These are phyloP conservation scores for Melanogrammus aeglefinus DNA, from an alignment of 2,797 vertebrate genomes.

Conservation along the genomic window DNA sequence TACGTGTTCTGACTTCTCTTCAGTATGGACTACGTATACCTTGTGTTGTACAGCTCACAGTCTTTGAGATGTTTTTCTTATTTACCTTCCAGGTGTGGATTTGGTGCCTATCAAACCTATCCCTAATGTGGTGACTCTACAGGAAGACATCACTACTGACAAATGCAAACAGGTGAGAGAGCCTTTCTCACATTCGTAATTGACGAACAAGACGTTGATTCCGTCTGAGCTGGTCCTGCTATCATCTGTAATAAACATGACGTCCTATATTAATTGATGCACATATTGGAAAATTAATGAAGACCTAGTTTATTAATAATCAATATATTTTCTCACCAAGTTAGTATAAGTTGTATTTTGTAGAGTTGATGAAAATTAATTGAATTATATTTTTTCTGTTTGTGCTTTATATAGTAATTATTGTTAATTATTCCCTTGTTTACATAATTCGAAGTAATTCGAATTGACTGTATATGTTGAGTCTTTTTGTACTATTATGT, in stretches of 20 bases:
- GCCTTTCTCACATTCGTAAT: background rate
- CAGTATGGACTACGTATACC: background rate
- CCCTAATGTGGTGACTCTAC: constrained; percentile 86
- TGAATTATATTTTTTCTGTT: background rate
- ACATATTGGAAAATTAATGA: background rate
- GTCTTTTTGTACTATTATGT: no score
- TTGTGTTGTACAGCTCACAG: background rate
- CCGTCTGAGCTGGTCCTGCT: background rate
- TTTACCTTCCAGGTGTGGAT: constrained; percentile 80
- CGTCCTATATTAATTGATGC: background rate
- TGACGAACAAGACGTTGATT: background rate
- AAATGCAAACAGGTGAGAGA: constrained; percentile 86
- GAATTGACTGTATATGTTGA: background rate
- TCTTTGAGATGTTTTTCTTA: background rate
- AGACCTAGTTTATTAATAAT: background rate
- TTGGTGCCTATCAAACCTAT: constrained; percentile 92
- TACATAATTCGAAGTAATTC: background rate
- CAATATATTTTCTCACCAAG: background rate
- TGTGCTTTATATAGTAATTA: background rate
- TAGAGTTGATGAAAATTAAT: background rate
- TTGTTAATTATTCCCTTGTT: background rate
- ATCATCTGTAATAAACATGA: background rate
- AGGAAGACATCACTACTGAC: constrained; percentile 95
- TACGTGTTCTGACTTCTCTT: constrained; percentile 1
- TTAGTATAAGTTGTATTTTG: background rate